These are phyloP conservation scores for Pangasius larnaudii DNA, from an alignment of 2,797 vertebrate species.

Conservation along the genomic window DNA sequence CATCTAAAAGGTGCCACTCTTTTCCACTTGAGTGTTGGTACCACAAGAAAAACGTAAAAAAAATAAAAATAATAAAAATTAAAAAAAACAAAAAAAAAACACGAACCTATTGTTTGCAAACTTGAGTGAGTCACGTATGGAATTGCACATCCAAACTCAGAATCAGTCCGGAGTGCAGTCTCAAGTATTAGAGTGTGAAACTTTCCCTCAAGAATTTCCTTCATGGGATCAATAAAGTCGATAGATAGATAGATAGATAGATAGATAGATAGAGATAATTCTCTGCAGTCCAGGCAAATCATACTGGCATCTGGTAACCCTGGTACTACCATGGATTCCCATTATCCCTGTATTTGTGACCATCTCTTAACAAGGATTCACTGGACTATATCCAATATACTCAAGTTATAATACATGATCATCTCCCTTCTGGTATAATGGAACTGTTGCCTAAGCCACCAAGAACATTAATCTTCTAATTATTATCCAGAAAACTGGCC, in stretches of 20 bases:
- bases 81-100: background rate
- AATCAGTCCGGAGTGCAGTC: background rate
- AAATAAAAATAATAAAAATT: background rate
- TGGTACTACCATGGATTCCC: background rate
- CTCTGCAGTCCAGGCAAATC: background rate
- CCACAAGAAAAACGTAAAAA: background rate
- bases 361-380: background rate
- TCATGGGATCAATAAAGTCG: too few relatives aligned
- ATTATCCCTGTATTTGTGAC: background rate
- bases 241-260: too few relatives aligned
- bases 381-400: conserved; percentile 4
- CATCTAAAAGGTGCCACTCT: background rate
- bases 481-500: background rate
- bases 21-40: background rate
- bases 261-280: too few relatives aligned
- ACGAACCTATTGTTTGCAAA: background rate
- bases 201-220: too few relatives aligned
- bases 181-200: background rate
- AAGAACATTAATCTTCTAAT: background rate
- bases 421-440: background rate
- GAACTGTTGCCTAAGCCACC: background rate
- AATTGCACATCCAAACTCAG: background rate
- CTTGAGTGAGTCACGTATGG: background rate
- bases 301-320: background rate
- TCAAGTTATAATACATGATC: background rate